Evolutionary conservation across 2,888 invertebrate genomes (phyloP), one percentile per base, ranked within the genome.

Genomic region (Lucinisca nassula): DNA sequence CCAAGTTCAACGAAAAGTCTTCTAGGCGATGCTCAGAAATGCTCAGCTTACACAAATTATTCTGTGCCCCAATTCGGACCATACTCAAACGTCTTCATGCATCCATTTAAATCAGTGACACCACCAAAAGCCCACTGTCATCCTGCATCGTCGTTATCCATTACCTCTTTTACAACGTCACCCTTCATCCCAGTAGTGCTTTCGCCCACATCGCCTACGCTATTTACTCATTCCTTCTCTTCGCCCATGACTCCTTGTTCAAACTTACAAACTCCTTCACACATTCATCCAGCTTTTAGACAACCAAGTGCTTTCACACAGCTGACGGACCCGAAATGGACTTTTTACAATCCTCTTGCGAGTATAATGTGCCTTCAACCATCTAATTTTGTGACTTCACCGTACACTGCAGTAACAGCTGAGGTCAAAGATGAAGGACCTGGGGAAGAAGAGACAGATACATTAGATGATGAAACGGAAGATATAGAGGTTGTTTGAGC

Each of bases 211-310:
- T 61, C 61, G 27, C 12, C 61, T 6, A 6, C 61, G 6, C 14
- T 61, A 6, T 61, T 61, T 24, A 61, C 61, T 3, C 24, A 24
- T 14, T 61, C 61, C n/a, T 61, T 61, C 10, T 4, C 61, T 8
- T 61, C 61, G 24, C 61, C 24, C 10, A 14, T 61, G 30, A n/a
- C 27, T 12, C 61, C 24, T 8, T 61, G 61, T 61, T 14, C 2
- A 6, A 24, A 14, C 4, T 12, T 61, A 61, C 61, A 24, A 14
- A 12, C 72, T 14, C n/a, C 24, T 24, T 35, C 75, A 4, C 21
- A 55, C 27, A 40, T 83, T 8, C 83, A 83, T 61, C 83, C 83
- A 30, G 83, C 83, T 1, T 79, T 83, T 27, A 37, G 73, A 30
- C 79, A 73, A 79, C 40, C 51, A 21, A 24, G 40, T 21, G 58